These are phyloP conservation scores for Porphyrio hochstetteri DNA, from an alignment of 2,113 vertebrate genomes.

Conservation along the genomic window DNA sequence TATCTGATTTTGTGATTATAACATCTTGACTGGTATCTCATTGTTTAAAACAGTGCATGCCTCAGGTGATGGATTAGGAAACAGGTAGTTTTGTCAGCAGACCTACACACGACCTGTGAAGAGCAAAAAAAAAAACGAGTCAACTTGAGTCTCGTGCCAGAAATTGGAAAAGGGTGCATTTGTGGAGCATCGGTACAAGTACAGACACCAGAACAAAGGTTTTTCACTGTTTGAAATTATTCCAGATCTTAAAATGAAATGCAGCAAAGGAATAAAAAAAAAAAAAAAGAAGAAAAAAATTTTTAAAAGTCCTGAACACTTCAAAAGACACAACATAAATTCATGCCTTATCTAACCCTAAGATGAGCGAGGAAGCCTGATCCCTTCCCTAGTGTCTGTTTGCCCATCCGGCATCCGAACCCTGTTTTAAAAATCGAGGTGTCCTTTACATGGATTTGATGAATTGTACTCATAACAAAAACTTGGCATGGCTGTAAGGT, in stretches of 20 bases:
- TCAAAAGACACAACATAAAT: conserved; percentile 26
- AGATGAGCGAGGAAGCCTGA: neutral
- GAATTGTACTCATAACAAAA: conserved; percentile 17
- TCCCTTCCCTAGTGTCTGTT: neutral
- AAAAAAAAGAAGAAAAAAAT: neutral
- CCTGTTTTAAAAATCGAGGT: neutral
- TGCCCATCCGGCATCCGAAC: conserved; percentile 2
- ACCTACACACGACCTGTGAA: neutral
- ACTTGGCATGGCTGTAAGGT: conserved; percentile 35
- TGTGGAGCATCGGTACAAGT: neutral
- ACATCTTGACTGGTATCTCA: neutral
- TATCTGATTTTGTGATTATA: conserved; percentile 32
- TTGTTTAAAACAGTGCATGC: neutral
- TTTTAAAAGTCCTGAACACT: neutral
- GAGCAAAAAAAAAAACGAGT: neutral
- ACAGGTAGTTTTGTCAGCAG: conserved; percentile 1
- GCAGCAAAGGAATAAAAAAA: neutral
- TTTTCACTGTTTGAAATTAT: conserved; percentile 43
- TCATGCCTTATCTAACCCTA: neutral
- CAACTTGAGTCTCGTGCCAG: neutral
- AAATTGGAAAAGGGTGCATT: conserved; percentile 8
- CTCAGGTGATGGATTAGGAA: neutral
- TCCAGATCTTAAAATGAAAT: conserved; percentile 35
- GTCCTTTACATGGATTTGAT: conserved; percentile 28
- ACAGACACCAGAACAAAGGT: conserved; percentile 12